A percentile compares a stretch with the other conserved stretches of the same genome.
These are phyloP conservation scores for Oryctolagus cuniculus DNA, from an alignment of 2,113 vertebrate genomes.

Conservation along the genomic window DNA sequence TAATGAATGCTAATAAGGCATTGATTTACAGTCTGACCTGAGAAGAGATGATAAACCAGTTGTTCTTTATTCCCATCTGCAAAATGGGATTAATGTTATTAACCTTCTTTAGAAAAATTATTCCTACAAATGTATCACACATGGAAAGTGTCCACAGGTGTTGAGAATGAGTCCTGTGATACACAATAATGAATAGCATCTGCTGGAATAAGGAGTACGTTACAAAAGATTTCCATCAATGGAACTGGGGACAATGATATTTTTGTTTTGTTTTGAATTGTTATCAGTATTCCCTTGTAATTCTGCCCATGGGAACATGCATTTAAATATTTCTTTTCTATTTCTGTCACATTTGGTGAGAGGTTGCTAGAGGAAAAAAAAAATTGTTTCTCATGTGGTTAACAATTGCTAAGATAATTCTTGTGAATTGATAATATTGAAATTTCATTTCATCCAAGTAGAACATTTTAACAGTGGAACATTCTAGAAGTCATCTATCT, in stretches of 20 bases:
- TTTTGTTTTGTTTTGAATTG: slow-evolving; percentile 61
- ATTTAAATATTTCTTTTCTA: slow-evolving; percentile 46
- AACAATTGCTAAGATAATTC: neutral
- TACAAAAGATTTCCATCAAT: neutral
- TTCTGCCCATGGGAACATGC: neutral
- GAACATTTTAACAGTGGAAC: neutral
- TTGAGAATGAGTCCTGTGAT: slow-evolving; percentile 9
- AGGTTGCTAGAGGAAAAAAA: neutral
- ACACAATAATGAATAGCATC: slow-evolving; percentile 30
- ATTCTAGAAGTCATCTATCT: neutral
- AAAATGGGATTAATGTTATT: slow-evolving; percentile 80
- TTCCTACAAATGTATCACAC: neutral
- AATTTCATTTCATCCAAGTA: neutral
- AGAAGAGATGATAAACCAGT: slow-evolving; percentile 65
- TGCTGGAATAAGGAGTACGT: slow-evolving; percentile 12
- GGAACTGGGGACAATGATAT: neutral
- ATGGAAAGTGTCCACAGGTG: slow-evolving; percentile 51
- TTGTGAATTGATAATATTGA: neutral
- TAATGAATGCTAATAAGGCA: slow-evolving; percentile 76
- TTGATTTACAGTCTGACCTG: slow-evolving; percentile 67
- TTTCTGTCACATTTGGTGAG: slow-evolving; percentile 44
- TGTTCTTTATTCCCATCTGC: slow-evolving; percentile 77
- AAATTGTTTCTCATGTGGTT: neutral
- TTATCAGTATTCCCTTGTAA: slow-evolving; percentile 12
- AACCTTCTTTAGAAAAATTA: slow-evolving; percentile 70